These are phyloP conservation scores for Sceloporus undulatus DNA, from an alignment of 2,113 vertebrate genomes.

Conservation along the genomic window DNA sequence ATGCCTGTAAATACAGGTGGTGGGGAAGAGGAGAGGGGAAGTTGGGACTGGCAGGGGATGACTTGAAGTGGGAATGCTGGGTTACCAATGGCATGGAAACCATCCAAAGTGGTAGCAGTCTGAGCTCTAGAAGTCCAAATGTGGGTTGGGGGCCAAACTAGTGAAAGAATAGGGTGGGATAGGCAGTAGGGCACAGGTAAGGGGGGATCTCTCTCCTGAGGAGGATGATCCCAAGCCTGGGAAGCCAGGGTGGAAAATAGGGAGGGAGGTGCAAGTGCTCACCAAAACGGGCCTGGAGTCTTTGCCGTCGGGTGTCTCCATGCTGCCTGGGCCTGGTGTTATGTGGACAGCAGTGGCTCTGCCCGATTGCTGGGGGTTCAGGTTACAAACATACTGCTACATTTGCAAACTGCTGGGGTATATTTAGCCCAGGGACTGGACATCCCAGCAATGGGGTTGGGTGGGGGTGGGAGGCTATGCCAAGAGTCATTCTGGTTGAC, in stretches of 20 bases:
- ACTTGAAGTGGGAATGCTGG: not conserved
- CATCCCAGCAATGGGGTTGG: slow-evolving; percentile 30
- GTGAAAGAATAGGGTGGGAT: no score
- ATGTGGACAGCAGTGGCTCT: slow-evolving; percentile 74
- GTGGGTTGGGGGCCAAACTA: no score
- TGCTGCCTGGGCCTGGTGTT: slow-evolving; percentile 77
- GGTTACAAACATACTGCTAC: slow-evolving; percentile 95
- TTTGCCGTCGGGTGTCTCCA: slow-evolving; percentile 85
- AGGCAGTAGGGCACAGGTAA: not conserved
- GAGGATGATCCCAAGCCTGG: slow-evolving; percentile 79
- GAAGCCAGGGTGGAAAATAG: not conserved
- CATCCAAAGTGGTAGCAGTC: not conserved
- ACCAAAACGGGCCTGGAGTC: slow-evolving; percentile 85
- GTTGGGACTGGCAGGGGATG: not conserved
- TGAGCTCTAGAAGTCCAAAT: not conserved
- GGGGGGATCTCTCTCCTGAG: not conserved
- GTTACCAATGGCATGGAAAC: not conserved
- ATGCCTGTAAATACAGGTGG: not conserved
- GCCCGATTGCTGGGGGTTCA: slow-evolving; percentile 79
- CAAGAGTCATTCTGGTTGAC: slow-evolving; percentile 37
- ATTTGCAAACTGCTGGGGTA: slow-evolving; percentile 92
- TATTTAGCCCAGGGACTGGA: slow-evolving; percentile 87
- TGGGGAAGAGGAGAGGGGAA: no score
- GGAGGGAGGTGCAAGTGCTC: slow-evolving; percentile 73
- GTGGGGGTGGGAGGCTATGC: not conserved